Evolutionary conservation across 2,113 vertebrate genomes (phyloP).

Genomic region (Thryonomys swinderianus): DNA sequence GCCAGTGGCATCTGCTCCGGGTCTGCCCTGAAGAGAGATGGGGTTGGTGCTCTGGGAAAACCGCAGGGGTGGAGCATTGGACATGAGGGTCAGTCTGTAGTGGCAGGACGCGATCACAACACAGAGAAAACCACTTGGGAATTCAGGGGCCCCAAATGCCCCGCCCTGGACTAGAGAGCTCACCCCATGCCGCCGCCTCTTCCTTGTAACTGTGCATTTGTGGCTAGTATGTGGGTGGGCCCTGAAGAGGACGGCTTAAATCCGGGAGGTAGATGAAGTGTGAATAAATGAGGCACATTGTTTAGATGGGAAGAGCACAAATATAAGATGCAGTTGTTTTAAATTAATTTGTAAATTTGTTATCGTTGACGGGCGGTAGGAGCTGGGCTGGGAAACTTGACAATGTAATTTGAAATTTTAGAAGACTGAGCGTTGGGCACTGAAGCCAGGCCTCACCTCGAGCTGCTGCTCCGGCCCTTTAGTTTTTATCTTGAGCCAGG

Average conservation of each 20-base stretch:
- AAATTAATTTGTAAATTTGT: neutral
- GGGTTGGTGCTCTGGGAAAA: neutral
- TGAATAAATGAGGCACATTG: neutral
- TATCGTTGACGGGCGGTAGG: neutral
- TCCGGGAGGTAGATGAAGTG: neutral
- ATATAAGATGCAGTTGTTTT: neutral
- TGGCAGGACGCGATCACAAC: neutral
- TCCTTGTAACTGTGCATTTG: neutral
- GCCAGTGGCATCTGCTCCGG: fast-evolving
- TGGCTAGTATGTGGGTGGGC: neutral
- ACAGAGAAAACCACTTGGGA: neutral
- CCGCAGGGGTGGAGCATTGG: neutral
- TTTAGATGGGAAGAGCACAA: neutral
- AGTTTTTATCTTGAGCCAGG: neutral
- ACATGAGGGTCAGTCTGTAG: neutral
- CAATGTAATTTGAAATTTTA: neutral
- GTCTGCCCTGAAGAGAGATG: neutral
- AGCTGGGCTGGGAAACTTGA: neutral
- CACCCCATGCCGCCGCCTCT: neutral
- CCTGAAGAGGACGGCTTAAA: neutral
- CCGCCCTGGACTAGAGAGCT: neutral
- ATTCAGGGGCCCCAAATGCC: neutral
- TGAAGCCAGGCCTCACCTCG: neutral
- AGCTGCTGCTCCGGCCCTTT: neutral
- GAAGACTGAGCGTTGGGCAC: neutral